These are phyloP conservation scores for Ispidina lecontei DNA, from an alignment of 2,797 vertebrate genomes.

Conservation along the genomic window DNA sequence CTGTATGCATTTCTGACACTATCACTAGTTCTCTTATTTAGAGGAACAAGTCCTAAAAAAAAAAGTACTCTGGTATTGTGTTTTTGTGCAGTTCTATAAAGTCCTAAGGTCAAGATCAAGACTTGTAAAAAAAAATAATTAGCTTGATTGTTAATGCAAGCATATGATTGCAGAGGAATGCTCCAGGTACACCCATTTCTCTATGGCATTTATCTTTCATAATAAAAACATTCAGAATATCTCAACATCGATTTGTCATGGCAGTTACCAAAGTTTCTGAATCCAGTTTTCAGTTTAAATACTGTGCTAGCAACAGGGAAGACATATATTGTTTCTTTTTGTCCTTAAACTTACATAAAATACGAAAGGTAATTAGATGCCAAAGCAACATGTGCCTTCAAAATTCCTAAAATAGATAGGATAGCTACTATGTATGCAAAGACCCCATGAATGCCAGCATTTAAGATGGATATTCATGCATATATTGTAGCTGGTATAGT, in stretches of 20 bases:
- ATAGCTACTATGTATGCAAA: background rate
- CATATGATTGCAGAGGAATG: background rate
- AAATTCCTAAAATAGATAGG: slow-evolving; percentile 65
- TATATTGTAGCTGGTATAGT: slow-evolving; percentile 12
- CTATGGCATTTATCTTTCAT: background rate
- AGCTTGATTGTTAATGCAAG: background rate
- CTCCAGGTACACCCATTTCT: background rate
- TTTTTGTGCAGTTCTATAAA: background rate
- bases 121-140: background rate
- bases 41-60: background rate
- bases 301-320: background rate
- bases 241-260: background rate
- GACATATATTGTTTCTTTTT: background rate
- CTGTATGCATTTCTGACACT: background rate
- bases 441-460: slow-evolving; percentile 45
- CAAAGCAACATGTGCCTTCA: background rate
- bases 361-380: background rate
- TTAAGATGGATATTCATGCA: slow-evolving; percentile 32
- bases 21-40: background rate
- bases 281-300: background rate
- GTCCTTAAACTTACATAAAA: slow-evolving; percentile 8
- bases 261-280: background rate
- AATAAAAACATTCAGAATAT: slow-evolving; percentile 25
- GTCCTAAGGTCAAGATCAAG: background rate
- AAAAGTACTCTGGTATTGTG: background rate